Evolutionary conservation across 2,797 vertebrate species (phyloP), one percentile per base, ranked within the genome.

Genomic region (Enteromius mattozi): DNA sequence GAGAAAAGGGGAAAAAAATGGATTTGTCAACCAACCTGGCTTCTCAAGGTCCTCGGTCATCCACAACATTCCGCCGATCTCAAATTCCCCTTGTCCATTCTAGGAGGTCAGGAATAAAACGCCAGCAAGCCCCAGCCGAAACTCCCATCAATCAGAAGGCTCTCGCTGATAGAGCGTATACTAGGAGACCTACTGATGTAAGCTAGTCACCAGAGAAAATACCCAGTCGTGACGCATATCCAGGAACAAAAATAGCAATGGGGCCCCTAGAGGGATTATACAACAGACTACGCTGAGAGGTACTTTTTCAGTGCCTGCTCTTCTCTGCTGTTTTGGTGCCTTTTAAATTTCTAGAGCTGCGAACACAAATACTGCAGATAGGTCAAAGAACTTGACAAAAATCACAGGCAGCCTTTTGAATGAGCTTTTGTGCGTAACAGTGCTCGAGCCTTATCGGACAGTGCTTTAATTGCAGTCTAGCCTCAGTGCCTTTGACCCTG

Each of bases 181-280:
- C 96, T 96, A 97, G 96, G 96, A 98, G 97, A 97, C 97, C 97
- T 96, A 96, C 96, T 97, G 97, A 97, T 98, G 97, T 97, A 97
- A 97, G 96, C 96, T 93, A 97, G 97, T 97, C 97, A 97, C 97
- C 97, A 97, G 97, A 97, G 97, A 98, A 99, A 98, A 98, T 97
- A 98, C 97, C 97, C 97, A 97, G 96, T 95, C 95, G 93, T 99
- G 97, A 99, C 95, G 98, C 97, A 98, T 97, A 98, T 96, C 96
- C 96, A 96, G 95, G 94, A 96, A 97, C 96, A 97, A 97, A 99
- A 99, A 99, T 99, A 99, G 97, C 96, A 92, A 92, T 94, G 95
- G 96, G 97, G 97, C 96, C 97, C 95, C 94, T 88, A 94, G 94
- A 97, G 96, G 96, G 95, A 95, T 95, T 96, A 95, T 95, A 95